Evolutionary conservation across 2,888 invertebrate species (phyloP).

Genomic region (Trachelus tabidus): DNA sequence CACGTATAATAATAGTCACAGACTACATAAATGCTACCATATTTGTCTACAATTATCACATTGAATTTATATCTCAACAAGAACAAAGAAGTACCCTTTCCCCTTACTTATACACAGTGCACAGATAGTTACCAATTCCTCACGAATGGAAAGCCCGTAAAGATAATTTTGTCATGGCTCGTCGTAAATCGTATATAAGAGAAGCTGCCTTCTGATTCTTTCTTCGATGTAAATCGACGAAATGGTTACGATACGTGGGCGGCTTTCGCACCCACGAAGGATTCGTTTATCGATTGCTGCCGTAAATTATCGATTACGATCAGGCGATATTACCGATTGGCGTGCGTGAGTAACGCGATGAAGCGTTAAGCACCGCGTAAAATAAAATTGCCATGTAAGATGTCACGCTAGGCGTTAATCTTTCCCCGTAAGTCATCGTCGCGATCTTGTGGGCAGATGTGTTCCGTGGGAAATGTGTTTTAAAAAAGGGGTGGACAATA

Average conservation of each 20-base stretch:
- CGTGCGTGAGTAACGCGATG: not conserved
- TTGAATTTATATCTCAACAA: constrained; percentile 25
- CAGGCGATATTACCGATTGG: constrained; percentile 5
- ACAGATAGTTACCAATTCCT: not conserved
- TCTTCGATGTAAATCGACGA: constrained; percentile 22
- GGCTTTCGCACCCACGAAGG: constrained; percentile 21
- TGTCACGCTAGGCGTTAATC: not conserved
- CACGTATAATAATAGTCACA: not conserved
- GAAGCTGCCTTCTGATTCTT: not conserved
- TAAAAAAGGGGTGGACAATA: not conserved
- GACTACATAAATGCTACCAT: not conserved
- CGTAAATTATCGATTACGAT: constrained; percentile 5
- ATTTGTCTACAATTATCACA: constrained; percentile 32
- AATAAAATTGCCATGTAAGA: not conserved
- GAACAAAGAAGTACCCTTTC: not conserved
- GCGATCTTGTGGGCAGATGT: not conserved
- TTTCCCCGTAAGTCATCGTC: not conserved
- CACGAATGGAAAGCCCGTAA: not conserved
- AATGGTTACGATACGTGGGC: constrained; percentile 16
- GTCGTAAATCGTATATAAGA: not conserved
- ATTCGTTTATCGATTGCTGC: not conserved
- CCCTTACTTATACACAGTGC: not conserved
- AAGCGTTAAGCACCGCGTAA: not conserved
- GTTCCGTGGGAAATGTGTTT: not conserved
- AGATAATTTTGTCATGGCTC: not conserved